Percentiles rank a stretch among this genome's conserved stretches.
phyloP scores from a whole-genome alignment of 2,113 vertebrate genomes.

The Myocastor coypus region DNA sequence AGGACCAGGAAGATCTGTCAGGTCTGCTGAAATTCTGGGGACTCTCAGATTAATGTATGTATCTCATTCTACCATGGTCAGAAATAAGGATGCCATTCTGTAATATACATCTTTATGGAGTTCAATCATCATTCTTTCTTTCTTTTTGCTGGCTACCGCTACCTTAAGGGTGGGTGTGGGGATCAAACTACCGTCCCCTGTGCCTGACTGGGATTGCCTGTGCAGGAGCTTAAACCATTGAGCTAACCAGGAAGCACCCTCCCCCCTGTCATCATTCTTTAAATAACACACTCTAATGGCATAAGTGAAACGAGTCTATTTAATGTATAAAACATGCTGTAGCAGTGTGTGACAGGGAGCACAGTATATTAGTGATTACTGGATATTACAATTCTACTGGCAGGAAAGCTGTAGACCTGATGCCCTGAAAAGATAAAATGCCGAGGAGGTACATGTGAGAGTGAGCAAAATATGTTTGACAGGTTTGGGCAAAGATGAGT shows the following conservation, averaged over 20 bases:
- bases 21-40: background rate
- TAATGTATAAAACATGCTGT: conserved; percentile 44
- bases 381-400: conserved; percentile 37
- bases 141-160: too few species aligned
- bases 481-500: conserved; percentile 53
- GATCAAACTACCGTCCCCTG: too few species aligned
- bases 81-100: conserved; percentile 33
- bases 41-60: background rate
- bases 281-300: conserved; percentile 44
- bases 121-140: background rate
- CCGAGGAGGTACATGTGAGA: background rate
- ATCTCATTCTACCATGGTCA: background rate
- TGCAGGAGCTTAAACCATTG: too few species aligned
- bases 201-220: too few species aligned
- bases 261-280: background rate
- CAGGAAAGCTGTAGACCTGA: conserved; percentile 7
- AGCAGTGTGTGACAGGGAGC: background rate
- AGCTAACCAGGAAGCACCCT: too few species aligned
- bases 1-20: background rate
- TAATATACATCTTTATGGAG: conserved; percentile 42
- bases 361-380: conserved; percentile 34
- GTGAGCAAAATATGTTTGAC: conserved; percentile 34
- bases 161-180: too few species aligned
- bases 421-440: conserved; percentile 56
- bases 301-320: conserved; percentile 56